phyloP scores from a whole-genome alignment of 2,797 vertebrate species.

The Anguilla megastoma region DNA sequence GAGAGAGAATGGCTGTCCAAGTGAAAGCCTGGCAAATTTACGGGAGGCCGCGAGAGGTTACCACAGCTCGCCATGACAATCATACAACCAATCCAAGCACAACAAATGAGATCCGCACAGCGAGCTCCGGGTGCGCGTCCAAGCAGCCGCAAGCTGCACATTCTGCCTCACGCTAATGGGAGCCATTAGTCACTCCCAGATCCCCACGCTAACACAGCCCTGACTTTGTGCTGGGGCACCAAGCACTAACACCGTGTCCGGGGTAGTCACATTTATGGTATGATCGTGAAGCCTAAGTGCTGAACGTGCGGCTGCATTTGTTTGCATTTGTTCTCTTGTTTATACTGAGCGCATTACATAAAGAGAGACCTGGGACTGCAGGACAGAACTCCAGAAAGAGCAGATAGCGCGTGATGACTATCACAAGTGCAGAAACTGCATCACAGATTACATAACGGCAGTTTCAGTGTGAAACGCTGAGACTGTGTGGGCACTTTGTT shows the following conservation, averaged over 20 bases:
- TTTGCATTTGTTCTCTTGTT: neutral
- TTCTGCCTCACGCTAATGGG: slow-evolving; percentile 9
- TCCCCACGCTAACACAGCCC: neutral
- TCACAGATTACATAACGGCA: slow-evolving; percentile 3
- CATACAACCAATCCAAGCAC: neutral
- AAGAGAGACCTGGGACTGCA: neutral
- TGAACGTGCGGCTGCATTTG: neutral
- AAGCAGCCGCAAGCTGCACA: neutral
- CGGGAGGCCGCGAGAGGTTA: neutral
- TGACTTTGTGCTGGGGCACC: neutral
- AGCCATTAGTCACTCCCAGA: slow-evolving; percentile 19
- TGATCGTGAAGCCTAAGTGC: neutral
- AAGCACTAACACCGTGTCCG: neutral
- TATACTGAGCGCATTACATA: neutral
- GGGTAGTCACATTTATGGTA: neutral
- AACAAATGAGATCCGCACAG: neutral
- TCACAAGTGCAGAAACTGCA: neutral
- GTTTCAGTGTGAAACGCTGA: slow-evolving; percentile 18
- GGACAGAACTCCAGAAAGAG: neutral
- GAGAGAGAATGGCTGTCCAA: neutral
- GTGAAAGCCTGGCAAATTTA: neutral
- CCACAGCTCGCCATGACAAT: neutral
- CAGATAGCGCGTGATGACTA: neutral
- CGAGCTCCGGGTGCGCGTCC: neutral
- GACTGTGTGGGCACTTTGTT: neutral